These are phyloP conservation scores for Vulpes vulpes DNA, from an alignment of 2,113 vertebrate species.

Conservation along the genomic window DNA sequence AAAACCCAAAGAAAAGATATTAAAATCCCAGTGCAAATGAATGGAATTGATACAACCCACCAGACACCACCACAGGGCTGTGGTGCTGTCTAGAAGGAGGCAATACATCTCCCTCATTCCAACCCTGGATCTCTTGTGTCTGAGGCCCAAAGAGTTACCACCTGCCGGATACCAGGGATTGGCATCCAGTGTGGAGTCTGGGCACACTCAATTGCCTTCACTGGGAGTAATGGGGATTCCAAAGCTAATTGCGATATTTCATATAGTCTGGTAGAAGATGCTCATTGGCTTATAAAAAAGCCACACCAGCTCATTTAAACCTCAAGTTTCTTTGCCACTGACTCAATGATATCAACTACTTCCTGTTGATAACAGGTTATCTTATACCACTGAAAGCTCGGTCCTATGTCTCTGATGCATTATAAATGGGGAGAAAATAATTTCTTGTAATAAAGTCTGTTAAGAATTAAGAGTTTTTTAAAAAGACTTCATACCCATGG, in stretches of 20 bases:
- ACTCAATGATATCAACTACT: background rate
- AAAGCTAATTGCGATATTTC: background rate
- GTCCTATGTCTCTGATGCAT: background rate
- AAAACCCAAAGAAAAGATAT: conserved; percentile 62
- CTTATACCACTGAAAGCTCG: background rate
- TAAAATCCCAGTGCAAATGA: background rate
- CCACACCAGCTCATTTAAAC: background rate
- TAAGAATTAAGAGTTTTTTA: background rate
- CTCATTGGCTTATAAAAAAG: background rate
- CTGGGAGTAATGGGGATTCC: background rate
- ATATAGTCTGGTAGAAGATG: background rate
- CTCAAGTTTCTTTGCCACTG: background rate
- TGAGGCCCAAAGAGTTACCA: background rate
- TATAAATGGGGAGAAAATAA: background rate
- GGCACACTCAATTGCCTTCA: background rate
- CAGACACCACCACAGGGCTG: accelerated
- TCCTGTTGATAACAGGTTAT: background rate
- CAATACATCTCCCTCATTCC: accelerated
- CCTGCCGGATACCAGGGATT: background rate
- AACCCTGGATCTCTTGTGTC: background rate
- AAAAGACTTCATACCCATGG: background rate
- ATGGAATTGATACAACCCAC: background rate
- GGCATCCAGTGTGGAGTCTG: background rate
- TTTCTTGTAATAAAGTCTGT: background rate
- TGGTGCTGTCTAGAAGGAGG: background rate